Percentiles rank a stretch among this genome's conserved stretches.
Evolutionary conservation across 2,113 vertebrate genomes (phyloP).

Genomic region (Alaudala cheleensis): DNA sequence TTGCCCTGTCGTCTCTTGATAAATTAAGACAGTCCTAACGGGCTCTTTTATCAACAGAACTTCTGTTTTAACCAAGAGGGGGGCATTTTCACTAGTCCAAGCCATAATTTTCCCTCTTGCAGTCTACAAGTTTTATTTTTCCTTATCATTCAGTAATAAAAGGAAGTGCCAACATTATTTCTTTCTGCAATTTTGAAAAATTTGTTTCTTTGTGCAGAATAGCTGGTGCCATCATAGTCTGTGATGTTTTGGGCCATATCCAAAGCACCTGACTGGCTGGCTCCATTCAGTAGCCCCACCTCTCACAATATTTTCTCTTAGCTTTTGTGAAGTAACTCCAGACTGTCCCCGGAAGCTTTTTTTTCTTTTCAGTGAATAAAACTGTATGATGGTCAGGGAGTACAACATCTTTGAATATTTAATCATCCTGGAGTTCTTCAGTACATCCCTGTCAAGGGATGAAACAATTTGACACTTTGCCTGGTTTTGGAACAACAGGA

Average conservation of each 20-base stretch:
- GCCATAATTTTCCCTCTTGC: not conserved
- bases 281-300: not conserved
- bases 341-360: not conserved
- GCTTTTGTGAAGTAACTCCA: not conserved
- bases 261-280: not conserved
- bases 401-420: not conserved
- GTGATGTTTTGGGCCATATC: not conserved
- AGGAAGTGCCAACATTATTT: not conserved
- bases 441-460: not conserved
- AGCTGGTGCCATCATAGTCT: not conserved
- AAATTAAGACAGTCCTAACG: not conserved
- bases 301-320: not conserved
- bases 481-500: not conserved
- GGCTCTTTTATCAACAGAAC: not conserved
- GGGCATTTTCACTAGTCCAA: not conserved
- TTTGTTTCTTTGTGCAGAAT: not conserved
- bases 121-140: not conserved
- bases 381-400: not conserved
- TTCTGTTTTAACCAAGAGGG: not conserved
- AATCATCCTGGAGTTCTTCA: not conserved
- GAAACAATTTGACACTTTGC: not conserved
- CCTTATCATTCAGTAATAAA: not conserved
- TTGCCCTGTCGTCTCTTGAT: not conserved
- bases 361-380: not conserved
- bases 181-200: not conserved